phyloP scores from a whole-genome alignment of 1,140 invertebrate genomes.

The Eriocheir sinensis region DNA sequence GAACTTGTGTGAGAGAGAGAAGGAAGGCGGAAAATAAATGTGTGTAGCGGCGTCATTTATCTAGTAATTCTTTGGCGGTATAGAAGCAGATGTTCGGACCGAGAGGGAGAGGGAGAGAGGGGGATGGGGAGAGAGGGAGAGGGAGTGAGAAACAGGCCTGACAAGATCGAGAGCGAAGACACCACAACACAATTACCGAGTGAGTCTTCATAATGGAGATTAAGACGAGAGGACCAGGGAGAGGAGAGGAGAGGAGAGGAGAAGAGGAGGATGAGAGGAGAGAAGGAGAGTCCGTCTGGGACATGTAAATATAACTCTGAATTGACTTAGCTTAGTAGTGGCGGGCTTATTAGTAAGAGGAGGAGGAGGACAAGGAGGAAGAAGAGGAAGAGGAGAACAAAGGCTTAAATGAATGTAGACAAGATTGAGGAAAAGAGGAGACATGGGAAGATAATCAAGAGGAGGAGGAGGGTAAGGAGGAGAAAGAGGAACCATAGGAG shows the following conservation, averaged over 20 bases:
- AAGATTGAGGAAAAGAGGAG: no score
- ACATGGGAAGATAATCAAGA: neutral
- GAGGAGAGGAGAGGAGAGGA: no score
- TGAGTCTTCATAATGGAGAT: neutral
- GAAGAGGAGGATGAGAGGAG: no score
- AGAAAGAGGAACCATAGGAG: no score
- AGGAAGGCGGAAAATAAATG: neutral
- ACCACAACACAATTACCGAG: neutral
- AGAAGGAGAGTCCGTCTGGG: neutral
- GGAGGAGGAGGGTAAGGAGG: neutral
- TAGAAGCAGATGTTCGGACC: constrained; percentile 10
- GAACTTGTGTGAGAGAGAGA: no score
- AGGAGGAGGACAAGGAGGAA: neutral
- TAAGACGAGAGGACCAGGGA: neutral
- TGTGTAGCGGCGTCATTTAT: neutral
- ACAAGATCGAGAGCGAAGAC: neutral
- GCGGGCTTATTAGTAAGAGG: neutral
- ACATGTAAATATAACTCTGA: neutral
- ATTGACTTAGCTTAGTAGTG: neutral
- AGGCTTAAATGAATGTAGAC: no score
- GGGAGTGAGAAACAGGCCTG: neutral
- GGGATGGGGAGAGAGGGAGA: no score
- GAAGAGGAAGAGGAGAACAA: neutral
- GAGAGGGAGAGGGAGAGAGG: no score
- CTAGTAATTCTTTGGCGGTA: neutral